These are phyloP conservation scores for Miichthys miiuy DNA, from an alignment of 2,797 vertebrate species.

Conservation along the genomic window DNA sequence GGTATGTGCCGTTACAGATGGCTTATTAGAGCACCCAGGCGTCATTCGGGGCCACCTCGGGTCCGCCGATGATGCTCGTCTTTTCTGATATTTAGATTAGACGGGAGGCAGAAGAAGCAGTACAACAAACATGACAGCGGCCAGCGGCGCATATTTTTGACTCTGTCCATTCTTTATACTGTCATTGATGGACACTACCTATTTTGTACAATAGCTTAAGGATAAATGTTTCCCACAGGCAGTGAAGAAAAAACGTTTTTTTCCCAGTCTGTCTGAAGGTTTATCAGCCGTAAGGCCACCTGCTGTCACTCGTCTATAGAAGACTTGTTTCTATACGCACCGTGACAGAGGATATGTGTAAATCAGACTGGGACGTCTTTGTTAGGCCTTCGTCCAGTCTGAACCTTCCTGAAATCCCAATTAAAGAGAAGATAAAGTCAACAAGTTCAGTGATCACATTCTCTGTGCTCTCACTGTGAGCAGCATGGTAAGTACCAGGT, in stretches of 20 bases:
- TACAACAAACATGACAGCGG: too few relatives aligned
- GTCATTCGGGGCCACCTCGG: too few relatives aligned
- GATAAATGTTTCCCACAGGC: neutral
- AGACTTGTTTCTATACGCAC: constrained; percentile 26
- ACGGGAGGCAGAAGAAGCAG: too few relatives aligned
- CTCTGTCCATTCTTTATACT: too few relatives aligned
- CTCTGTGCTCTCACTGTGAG: constrained; percentile 34
- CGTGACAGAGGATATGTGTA: constrained; percentile 47
- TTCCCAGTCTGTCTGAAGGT: neutral
- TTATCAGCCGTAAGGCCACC: constrained; percentile 26
- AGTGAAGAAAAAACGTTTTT: neutral
- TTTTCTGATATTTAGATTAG: too few relatives aligned
- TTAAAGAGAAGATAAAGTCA: constrained; percentile 48
- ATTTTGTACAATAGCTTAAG: neutral
- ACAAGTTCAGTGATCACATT: constrained; percentile 38
- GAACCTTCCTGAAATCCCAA: constrained; percentile 46
- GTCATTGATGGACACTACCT: neutral
- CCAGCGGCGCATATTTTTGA: too few relatives aligned
- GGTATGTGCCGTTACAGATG: too few relatives aligned
- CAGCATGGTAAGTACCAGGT: constrained; percentile 43
- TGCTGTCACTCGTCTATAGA: constrained; percentile 17
- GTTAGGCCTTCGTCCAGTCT: constrained; percentile 11
- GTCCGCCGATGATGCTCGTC: too few relatives aligned
- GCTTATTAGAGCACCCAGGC: too few relatives aligned
- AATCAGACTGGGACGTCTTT: constrained; percentile 34